Evolutionary conservation across 2,113 vertebrate species (phyloP).

Genomic region (Ptilorrhoa leucosticta): DNA sequence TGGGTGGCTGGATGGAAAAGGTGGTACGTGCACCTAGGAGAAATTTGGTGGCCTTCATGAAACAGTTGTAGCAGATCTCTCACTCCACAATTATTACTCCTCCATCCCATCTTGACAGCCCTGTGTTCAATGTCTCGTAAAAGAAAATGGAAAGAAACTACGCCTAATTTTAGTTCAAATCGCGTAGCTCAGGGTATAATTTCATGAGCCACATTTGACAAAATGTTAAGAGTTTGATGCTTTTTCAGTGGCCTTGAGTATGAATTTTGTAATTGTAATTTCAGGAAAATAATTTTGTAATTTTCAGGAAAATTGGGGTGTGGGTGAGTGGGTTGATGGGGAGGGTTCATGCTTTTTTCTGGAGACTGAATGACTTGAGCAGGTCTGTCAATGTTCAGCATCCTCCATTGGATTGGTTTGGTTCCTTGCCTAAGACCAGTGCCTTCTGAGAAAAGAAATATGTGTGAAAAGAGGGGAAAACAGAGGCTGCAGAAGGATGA

Average conservation of each 20-base stretch:
- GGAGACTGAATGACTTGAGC: not conserved
- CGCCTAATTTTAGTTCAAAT: not conserved
- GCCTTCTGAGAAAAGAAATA: not conserved
- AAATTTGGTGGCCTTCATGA: not conserved
- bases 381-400: not conserved
- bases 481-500: not conserved
- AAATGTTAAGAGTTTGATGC: not conserved
- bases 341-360: not conserved
- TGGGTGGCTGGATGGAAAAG: not conserved
- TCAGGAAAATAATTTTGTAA: not conserved
- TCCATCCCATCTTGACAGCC: not conserved
- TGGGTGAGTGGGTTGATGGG: fast-evolving
- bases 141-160: not conserved
- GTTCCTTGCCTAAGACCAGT: not conserved
- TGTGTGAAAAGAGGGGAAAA: not conserved
- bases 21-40: not conserved
- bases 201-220: not conserved
- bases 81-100: not conserved
- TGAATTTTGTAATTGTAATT: not conserved
- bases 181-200: not conserved
- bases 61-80: not conserved
- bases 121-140: not conserved
- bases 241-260: not conserved
- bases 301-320: not conserved
- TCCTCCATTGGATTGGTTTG: not conserved